Base-by-base conservation (phyloP, 2,888 invertebrate species). In the Caenorhabditis drosophilae region DNA sequence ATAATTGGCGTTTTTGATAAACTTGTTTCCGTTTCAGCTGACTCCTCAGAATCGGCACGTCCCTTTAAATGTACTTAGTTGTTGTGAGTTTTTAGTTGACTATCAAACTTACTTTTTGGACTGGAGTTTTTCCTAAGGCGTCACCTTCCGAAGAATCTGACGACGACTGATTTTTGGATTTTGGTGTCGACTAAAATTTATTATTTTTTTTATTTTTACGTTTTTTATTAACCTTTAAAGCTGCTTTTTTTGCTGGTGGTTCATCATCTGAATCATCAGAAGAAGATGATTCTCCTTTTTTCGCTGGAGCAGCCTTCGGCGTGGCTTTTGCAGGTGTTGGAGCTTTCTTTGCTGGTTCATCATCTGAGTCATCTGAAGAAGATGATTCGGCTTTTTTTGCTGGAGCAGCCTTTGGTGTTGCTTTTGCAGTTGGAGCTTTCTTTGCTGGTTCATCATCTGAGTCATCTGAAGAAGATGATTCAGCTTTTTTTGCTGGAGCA, bases 281-380 rank as follows among this genome's bases (percentile, higher is more conserved):
- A 4, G 61, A 58, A 2, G 62, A 63, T 3, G 57, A 67, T 36
- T 68, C 58, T 36, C 62, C 66, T 58, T 74, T 74, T 20, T 54
- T 46, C 15, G 16, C 31, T 34, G 46, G 57, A 16, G 40, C 26
- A 16, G 36, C 23, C 54, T 70, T 70, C 22, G 55, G 50, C 3
- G 50, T 48, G 20, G 49, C 16, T 16, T 49, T 49, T 12, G 35
- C 49, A 18, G 42, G 18, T 16, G 56, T 15, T 7, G 38, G 36
- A 20, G 51, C 35, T 11, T 51, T 62, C 51, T 67, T 64, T 11
- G 61, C 52, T 9, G 38, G 58, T 4, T 70, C 70, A 18, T 58
- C 59, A 20, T 66, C 62, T 4, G 70, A 64, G 20, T 64, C 62
- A 40, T 64, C 64, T 15, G 56, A 49, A 23, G 46, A 46, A 6